These are phyloP conservation scores for Artibeus lituratus DNA, from an alignment of 2,797 vertebrate species.

Conservation along the genomic window DNA sequence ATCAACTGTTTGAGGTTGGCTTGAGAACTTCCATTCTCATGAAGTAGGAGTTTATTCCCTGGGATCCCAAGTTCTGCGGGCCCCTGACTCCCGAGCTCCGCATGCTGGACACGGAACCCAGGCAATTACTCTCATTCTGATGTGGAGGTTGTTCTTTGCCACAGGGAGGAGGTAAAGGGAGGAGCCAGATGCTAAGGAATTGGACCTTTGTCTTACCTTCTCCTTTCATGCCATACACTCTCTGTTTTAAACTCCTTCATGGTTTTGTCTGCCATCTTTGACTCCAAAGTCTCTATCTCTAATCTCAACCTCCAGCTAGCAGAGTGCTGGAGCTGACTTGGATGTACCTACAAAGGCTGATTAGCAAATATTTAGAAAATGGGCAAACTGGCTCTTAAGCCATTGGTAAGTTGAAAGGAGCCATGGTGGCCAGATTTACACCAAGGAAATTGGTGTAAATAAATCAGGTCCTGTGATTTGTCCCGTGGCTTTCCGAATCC, in stretches of 20 bases:
- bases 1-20: not conserved
- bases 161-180: not conserved
- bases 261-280: not conserved
- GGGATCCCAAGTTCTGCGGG: not conserved
- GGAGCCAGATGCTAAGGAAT: not conserved
- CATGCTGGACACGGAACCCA: not conserved
- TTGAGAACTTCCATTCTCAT: not conserved
- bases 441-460: not conserved
- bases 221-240: not conserved
- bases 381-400: conserved; percentile 1
- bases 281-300: not conserved
- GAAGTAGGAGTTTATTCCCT: not conserved
- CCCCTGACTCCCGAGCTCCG: not conserved
- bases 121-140: not conserved
- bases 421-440: not conserved
- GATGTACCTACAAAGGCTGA: not conserved
- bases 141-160: not conserved
- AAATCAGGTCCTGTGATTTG: not conserved
- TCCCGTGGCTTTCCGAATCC: not conserved
- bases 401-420: not conserved
- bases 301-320: not conserved
- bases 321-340: not conserved
- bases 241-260: not conserved
- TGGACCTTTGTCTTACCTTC: not conserved
- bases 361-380: conserved; percentile 8